These are phyloP conservation scores for Agonopterix alstromeriana DNA, from an alignment of 2,888 invertebrate genomes.

Conservation along the genomic window DNA sequence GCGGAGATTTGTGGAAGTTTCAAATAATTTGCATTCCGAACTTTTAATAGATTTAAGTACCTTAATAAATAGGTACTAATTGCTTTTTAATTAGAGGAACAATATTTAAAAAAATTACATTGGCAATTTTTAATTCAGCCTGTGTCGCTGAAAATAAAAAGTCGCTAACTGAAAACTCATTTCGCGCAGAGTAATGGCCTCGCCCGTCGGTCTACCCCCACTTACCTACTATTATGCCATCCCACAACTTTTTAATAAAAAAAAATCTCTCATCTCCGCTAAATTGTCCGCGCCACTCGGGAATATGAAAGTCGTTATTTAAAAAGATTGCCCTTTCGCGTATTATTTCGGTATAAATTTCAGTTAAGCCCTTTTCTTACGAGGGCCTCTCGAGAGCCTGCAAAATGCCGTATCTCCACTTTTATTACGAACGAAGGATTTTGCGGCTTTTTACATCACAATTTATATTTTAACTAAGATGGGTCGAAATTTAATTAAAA, in stretches of 20 bases:
- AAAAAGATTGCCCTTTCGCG: constrained; percentile 65
- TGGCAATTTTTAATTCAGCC: constrained; percentile 17
- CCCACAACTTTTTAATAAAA: constrained; percentile 63
- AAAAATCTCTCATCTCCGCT: constrained; percentile 71
- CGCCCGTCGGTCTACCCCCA: constrained; percentile 34
- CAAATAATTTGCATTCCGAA: no score
- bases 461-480: constrained; percentile 39
- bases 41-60: no score
- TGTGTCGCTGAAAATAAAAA: constrained; percentile 35
- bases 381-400: constrained; percentile 38
- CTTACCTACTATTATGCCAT: constrained; percentile 42
- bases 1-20: no score
- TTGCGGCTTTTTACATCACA: constrained; percentile 28
- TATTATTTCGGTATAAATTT: constrained; percentile 75
- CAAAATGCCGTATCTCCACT: constrained; percentile 33
- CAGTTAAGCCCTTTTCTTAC: constrained; percentile 49
- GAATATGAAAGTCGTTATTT: constrained; percentile 76
- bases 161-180: constrained; percentile 68
- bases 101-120: no score
- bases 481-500: constrained; percentile 14
- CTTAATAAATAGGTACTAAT: no score
- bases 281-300: constrained; percentile 67
- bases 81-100: no score
- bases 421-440: constrained; percentile 47
- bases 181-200: constrained; percentile 59